These are phyloP conservation scores for Cyrtodaria siliqua DNA, from an alignment of 2,888 invertebrate genomes.

Conservation along the genomic window DNA sequence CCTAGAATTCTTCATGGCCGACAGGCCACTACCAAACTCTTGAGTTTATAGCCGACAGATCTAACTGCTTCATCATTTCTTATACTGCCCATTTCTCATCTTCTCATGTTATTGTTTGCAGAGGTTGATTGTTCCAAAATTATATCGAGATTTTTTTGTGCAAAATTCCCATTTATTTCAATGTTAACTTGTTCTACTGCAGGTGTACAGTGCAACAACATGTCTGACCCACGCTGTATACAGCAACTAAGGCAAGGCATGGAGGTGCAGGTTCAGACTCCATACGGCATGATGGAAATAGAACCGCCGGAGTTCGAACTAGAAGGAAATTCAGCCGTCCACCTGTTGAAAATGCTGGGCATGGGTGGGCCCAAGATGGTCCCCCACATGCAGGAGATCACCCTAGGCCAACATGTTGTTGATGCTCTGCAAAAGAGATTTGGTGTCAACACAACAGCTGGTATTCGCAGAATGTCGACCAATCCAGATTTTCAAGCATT, in stretches of 20 bases:
- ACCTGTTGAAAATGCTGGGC: constrained; percentile 34
- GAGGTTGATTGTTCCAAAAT: no score
- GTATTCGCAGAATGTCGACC: constrained; percentile 34
- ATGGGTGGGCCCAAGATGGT: constrained; percentile 15
- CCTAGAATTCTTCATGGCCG: no score
- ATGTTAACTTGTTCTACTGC: no score
- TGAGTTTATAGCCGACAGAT: no score
- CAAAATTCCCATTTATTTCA: no score
- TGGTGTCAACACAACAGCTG: constrained; percentile 48
- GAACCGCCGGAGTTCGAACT: constrained; percentile 57
- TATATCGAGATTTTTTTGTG: no score
- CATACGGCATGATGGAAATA: constrained; percentile 53
- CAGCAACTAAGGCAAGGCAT: constrained; percentile 1
- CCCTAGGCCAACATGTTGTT: constrained; percentile 43
- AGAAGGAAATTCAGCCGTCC: constrained; percentile 46
- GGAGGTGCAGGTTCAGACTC: constrained; percentile 48
- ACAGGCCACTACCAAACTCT: no score
- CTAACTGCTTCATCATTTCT: no score
- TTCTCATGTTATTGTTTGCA: no score
- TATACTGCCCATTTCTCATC: no score
- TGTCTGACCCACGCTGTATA: constrained; percentile 48
- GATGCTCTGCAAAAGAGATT: constrained; percentile 44
- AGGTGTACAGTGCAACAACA: constrained; percentile 28
- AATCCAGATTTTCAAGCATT: constrained; percentile 54
- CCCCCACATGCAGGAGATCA: constrained; percentile 48